Percentiles rank a stretch among this genome's conserved stretches.
Evolutionary conservation across 2,888 invertebrate species (phyloP).

Genomic region (Drosophila nr. perissopoda): DNA sequence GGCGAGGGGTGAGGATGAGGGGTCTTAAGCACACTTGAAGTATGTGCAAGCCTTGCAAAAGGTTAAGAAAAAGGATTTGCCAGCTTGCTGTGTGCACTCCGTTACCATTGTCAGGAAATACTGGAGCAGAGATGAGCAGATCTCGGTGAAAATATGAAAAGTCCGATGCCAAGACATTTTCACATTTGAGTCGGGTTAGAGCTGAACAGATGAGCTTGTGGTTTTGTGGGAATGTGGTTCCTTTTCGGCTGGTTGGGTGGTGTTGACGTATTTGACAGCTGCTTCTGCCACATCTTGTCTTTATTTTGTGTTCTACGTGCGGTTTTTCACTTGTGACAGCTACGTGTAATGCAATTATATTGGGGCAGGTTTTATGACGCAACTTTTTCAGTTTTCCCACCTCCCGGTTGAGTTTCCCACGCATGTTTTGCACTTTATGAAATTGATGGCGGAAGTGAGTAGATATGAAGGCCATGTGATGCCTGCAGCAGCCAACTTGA

Average conservation of each 20-base stretch:
- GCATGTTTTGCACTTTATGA: slow-evolving; percentile 43
- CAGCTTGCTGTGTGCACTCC: slow-evolving; percentile 21
- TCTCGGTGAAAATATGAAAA: slow-evolving; percentile 70
- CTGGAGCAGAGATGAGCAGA: slow-evolving; percentile 4
- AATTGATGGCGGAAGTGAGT: slow-evolving; percentile 47
- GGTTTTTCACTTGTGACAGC: slow-evolving; percentile 63
- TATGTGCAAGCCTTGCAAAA: slow-evolving; percentile 62
- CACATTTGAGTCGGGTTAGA: slow-evolving; percentile 56
- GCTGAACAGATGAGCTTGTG: slow-evolving; percentile 35
- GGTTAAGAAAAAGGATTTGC: slow-evolving; percentile 78
- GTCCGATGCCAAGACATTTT: slow-evolving; percentile 66
- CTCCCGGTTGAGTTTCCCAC: not conserved
- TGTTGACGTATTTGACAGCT: slow-evolving; percentile 40
- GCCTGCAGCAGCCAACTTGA: slow-evolving; percentile 9
- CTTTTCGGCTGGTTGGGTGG: slow-evolving; percentile 40
- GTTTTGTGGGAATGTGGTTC: slow-evolving; percentile 48
- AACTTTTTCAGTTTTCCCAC: slow-evolving; percentile 53
- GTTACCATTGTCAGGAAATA: slow-evolving; percentile 30
- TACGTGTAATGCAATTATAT: slow-evolving; percentile 77
- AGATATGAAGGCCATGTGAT: slow-evolving; percentile 30
- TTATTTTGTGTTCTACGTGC: slow-evolving; percentile 30
- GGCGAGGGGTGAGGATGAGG: not conserved
- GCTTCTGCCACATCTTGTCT: slow-evolving; percentile 18
- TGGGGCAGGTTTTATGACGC: slow-evolving; percentile 70
- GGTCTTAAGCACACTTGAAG: slow-evolving; percentile 73